Percentiles rank a stretch among this genome's conserved stretches.
phyloP scores from a whole-genome alignment of 1,140 invertebrate species.

The Drosophila punjabiensis region DNA sequence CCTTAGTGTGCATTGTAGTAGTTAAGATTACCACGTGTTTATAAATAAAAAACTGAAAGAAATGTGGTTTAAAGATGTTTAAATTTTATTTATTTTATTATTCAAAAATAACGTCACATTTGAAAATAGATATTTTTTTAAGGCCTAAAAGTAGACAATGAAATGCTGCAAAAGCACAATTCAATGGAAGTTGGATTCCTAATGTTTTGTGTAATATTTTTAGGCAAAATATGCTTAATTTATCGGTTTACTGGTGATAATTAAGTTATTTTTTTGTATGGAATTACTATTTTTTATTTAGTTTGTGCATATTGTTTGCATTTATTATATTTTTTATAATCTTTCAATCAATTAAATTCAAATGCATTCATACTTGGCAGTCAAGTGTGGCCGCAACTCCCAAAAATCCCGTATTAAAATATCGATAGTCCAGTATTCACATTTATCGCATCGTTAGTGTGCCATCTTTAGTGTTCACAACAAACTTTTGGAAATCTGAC shows the following conservation, averaged over 20 bases:
- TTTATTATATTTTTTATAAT: not conserved
- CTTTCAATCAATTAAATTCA: not conserved
- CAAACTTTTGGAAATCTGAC: conserved; percentile 17
- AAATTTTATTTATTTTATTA: not conserved
- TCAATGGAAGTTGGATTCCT: not conserved
- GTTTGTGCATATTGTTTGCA: not conserved
- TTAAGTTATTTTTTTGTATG: fast-evolving
- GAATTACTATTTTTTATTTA: not conserved
- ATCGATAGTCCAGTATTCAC: not conserved
- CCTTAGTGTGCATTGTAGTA: conserved; percentile 41
- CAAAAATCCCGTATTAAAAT: not conserved
- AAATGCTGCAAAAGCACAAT: not conserved
- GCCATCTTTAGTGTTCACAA: conserved; percentile 16
- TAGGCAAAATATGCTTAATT: not conserved
- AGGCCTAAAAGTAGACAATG: not conserved
- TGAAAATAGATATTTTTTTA: not conserved
- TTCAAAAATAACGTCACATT: not conserved
- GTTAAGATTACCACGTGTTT: conserved; percentile 15
- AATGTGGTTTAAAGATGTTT: not conserved
- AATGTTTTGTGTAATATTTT: not conserved
- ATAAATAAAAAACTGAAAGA: conserved; percentile 26
- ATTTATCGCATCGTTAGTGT: not conserved
- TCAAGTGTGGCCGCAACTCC: not conserved
- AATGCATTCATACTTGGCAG: not conserved
- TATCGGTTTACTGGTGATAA: not conserved